Base-by-base conservation (phyloP, 2,797 vertebrate genomes). In the Aeoliscus strigatus region DNA sequence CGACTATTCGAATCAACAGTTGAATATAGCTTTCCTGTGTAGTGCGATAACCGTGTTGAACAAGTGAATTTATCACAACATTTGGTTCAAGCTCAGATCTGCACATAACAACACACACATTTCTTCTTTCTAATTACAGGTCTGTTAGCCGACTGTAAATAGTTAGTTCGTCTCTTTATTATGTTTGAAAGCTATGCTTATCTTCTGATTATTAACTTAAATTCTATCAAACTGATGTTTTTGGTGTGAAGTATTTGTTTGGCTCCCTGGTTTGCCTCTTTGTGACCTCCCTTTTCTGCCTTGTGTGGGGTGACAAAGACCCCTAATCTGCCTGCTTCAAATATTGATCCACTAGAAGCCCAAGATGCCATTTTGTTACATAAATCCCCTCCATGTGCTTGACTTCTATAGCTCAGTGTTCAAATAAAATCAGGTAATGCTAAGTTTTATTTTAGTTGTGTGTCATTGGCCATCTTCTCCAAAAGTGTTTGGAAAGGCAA, bases 351-450 rank as follows among this genome's bases (percentile, higher is more conserved):
- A 64, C 53, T 57, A 72, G 62, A 57, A 78, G 75, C 70, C 46
- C 67, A 81, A 77, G 73, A 83, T 84, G 73, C 81, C 80, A 82
- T 81, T 86, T 84, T 85, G 79, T 71, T 69, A 70, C 54, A 76
- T 67, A 75, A 75, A 66, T 56, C 46, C 50, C 48, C 58, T 51
- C 61, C 36, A 48, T 71, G 53, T 64, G 67, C 51, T 60, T 31
- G 28, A 13, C 52, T 60, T 23, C 28, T 63, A 51, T 51, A 70
- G 46, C 36, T 44, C 34, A 3, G 10, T 54, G 32, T 23, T 44
- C 46, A 30, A 32, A 42, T 48, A 21, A n/a, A 34, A 51, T 58
- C 64, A 42, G 23, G 11, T 11, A 46, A 39, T 51, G 11, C 38
- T 36, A 30, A 13, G 12, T 58, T 56, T n/a, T 33, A 21, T 58